Conservation (phyloP, 2,797 vertebrate genomes). For the Pipistrellus kuhlii region DNA sequence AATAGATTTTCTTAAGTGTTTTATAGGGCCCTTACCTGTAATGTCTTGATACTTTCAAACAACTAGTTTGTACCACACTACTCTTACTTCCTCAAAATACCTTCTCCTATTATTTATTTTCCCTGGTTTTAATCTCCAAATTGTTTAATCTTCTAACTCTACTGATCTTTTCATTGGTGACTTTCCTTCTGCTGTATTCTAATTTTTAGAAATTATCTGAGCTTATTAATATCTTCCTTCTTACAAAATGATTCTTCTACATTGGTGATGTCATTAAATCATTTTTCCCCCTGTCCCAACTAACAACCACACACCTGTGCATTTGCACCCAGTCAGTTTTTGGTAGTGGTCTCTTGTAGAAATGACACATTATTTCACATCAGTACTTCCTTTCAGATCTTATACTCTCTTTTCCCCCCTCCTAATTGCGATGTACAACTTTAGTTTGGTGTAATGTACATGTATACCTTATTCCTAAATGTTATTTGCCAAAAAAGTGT, state of each 20-base stretch:
- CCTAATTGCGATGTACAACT: not conserved
- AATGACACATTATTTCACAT: not conserved
- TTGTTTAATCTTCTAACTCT: not conserved
- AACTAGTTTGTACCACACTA: not conserved
- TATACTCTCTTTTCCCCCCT: not conserved
- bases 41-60: not conserved
- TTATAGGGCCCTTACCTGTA: not conserved
- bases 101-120: not conserved
- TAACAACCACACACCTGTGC: not conserved
- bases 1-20: not conserved
- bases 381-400: not conserved
- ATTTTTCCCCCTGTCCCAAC: not conserved
- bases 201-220: not conserved
- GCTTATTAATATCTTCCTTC: not conserved
- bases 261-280: not conserved
- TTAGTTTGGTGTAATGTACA: not conserved
- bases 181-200: not conserved
- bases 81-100: not conserved
- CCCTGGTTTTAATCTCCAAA: not conserved
- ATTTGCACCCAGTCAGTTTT: not conserved
- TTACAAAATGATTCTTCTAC: not conserved
- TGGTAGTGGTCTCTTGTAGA: not conserved
- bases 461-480: not conserved
- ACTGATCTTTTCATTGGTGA: not conserved
- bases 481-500: constrained; percentile 43